These are phyloP conservation scores for Perdita meconis DNA, from an alignment of 2,888 invertebrate species.

Conservation along the genomic window DNA sequence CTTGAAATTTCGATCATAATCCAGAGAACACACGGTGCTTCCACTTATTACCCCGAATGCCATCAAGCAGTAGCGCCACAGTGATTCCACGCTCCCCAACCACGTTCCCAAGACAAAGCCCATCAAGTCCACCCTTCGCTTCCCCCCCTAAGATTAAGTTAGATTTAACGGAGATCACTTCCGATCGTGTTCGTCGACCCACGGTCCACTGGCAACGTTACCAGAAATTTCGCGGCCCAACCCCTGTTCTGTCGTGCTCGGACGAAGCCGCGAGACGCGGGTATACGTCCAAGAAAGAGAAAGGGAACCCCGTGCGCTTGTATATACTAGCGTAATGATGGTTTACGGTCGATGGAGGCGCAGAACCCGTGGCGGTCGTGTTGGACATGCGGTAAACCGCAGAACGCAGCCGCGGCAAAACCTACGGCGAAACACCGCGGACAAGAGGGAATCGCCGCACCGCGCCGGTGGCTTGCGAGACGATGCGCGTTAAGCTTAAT, in stretches of 20 bases:
- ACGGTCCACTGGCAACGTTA: conserved; percentile 71
- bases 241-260: conserved; percentile 17
- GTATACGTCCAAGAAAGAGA: conserved; percentile 33
- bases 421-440: conserved; percentile 74
- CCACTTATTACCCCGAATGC: background rate
- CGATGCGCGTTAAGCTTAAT: conserved; percentile 78
- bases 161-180: conserved; percentile 39
- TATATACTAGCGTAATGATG: conserved; percentile 81
- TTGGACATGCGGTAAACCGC: conserved; percentile 84
- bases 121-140: background rate
- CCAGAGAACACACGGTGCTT: no score
- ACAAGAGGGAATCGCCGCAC: conserved; percentile 49
- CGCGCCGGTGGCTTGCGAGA: conserved; percentile 64
- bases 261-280: conserved; percentile 50
- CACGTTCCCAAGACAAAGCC: conserved; percentile 14
- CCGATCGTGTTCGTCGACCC: conserved; percentile 29
- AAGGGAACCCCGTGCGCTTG: conserved; percentile 71
- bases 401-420: conserved; percentile 80
- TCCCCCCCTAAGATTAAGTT: conserved; percentile 32
- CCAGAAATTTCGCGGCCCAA: conserved; percentile 78
- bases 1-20: no score
- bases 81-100: background rate
- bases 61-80: background rate
- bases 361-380: conserved; percentile 76
- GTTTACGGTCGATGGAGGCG: conserved; percentile 75